phyloP scores from a whole-genome alignment of 2,113 vertebrate genomes.

The Psammodynastes pulverulentus region DNA sequence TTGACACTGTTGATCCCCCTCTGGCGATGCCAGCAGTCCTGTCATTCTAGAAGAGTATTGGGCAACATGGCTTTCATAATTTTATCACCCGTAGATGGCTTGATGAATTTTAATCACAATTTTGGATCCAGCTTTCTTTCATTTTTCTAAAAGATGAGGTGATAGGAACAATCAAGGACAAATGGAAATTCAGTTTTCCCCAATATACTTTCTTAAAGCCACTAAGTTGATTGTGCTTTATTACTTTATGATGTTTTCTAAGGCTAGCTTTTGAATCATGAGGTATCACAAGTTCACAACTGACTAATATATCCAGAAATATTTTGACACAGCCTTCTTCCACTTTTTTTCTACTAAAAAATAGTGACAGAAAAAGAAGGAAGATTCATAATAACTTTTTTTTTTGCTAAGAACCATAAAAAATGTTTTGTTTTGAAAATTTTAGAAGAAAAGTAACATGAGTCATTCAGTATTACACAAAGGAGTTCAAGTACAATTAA shows the following conservation, averaged over 20 bases:
- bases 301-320: constrained; percentile 33
- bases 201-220: not conserved
- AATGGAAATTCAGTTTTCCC: not conserved
- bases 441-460: constrained; percentile 20
- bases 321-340: not conserved
- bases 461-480: constrained; percentile 7
- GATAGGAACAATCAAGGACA: not conserved
- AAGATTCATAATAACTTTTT: constrained; percentile 5
- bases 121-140: not conserved
- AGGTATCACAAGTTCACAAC: constrained; percentile 6
- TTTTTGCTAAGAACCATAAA: constrained; percentile 13
- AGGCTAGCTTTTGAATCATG: not conserved
- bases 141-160: not conserved
- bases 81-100: not conserved
- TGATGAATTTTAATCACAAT: not conserved
- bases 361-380: constrained; percentile 10
- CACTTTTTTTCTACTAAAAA: not conserved
- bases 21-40: not conserved
- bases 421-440: constrained; percentile 31
- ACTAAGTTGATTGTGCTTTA: not conserved
- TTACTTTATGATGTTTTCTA: constrained; percentile 13
- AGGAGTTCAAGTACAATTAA: constrained; percentile 10
- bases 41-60: not conserved
- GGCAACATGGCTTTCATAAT: not conserved
- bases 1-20: not conserved